A percentile compares a stretch with the other conserved stretches of the same genome.
Evolutionary conservation across 2,113 vertebrate genomes (phyloP).

Genomic region (Zosterops lateralis): DNA sequence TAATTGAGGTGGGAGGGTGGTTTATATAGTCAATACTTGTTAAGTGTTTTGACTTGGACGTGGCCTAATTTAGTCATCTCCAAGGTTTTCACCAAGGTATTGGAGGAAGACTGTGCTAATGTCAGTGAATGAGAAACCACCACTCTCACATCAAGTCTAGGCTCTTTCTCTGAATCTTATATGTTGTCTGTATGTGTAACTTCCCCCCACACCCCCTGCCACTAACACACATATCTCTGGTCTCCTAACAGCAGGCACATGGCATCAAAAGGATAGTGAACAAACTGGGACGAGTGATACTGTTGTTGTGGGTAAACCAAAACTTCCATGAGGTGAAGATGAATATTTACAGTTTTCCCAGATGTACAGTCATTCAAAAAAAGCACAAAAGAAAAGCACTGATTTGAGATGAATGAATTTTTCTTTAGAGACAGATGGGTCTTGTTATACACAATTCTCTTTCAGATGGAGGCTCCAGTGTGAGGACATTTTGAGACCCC

Average conservation of each 20-base stretch:
- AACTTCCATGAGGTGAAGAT: background rate
- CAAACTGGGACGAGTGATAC: background rate
- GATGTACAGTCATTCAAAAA: background rate
- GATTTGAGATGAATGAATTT: background rate
- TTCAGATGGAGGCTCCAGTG: background rate
- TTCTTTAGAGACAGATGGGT: background rate
- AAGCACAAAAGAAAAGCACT: background rate
- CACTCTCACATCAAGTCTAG: background rate
- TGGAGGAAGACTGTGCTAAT: background rate
- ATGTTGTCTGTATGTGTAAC: background rate
- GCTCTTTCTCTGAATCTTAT: background rate
- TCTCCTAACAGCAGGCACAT: background rate
- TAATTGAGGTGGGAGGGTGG: background rate
- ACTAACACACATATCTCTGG: background rate
- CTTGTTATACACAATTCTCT: background rate
- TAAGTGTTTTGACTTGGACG: background rate
- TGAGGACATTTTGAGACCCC: background rate
- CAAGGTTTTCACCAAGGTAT: background rate
- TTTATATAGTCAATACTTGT: background rate
- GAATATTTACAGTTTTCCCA: conserved; percentile 9
- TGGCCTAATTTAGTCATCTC: background rate
- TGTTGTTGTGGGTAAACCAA: background rate
- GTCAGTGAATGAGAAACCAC: background rate
- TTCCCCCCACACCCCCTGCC: background rate
- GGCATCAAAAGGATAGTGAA: background rate